Evolutionary conservation across 2,888 invertebrate genomes (phyloP), one percentile per base, ranked within the genome.

Genomic region (Erynnis tages): DNA sequence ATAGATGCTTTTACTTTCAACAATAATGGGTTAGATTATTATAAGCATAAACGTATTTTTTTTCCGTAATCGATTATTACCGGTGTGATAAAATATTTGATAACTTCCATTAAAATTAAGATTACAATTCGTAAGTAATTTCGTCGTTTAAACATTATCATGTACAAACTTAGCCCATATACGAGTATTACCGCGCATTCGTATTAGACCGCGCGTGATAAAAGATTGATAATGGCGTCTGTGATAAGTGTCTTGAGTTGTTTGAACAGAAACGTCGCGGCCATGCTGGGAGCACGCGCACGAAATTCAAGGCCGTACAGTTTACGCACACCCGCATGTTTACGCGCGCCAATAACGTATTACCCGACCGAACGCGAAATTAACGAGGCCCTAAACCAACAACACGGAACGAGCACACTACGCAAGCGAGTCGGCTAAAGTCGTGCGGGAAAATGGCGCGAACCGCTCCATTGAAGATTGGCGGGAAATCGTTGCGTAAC

Each of bases 391-490:
- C 50, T 29, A 50, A 50, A 44, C 50, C n/a, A 35, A 50, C 29
- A 43, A 29, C 43, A 37, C 29, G 10, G 21, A 29, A 11, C 21
- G 27, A 19, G 65, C 63, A 56, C 56, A 59, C 76, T 66, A 61
- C 66, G 62, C 57, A 61, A 83, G 73, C 73, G 65, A 56, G 76
- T 66, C 71, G 75, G 58, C 65, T 76, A 68, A 70, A 69, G 35
- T 16, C 19, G 34, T 35, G 35, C 43, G 30, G 60, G 71, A 80
- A 82, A 81, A 83, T 82, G 82, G 84, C 87, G 86, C 77, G 85
- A 85, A 87, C 72, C 76, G 75, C 76, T 83, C 62, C 87, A 86
- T 86, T 84, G 84, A 85, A 69, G 70, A 79, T 81, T 82, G 86
- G 86, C 85, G 85, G 83, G 84, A 84, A 79, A 62, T 54, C 57